Percentiles rank a stretch among this genome's conserved stretches.
These are phyloP conservation scores for Sebastes fasciatus DNA, from an alignment of 2,113 vertebrate species.

Conservation along the genomic window DNA sequence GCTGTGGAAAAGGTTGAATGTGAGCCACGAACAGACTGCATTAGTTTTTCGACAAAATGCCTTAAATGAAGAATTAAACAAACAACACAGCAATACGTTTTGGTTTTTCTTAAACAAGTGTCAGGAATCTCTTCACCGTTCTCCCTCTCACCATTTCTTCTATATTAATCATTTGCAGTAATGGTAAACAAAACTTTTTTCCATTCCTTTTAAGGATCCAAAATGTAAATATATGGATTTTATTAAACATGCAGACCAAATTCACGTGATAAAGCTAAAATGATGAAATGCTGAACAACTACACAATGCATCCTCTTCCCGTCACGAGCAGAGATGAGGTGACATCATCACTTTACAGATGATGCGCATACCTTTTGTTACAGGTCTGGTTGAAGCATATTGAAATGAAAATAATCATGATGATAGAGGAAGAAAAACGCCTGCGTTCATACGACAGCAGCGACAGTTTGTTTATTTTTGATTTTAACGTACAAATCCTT, in stretches of 20 bases:
- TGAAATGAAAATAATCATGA: conserved; percentile 70
- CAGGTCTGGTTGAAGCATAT: conserved; percentile 7
- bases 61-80: neutral
- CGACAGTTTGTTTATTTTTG: conserved; percentile 59
- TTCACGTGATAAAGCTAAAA: neutral
- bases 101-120: neutral
- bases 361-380: conserved; percentile 42
- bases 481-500: conserved; percentile 65
- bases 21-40: neutral
- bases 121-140: neutral
- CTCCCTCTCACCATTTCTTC: neutral
- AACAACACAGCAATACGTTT: neutral
- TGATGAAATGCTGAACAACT: neutral
- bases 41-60: neutral
- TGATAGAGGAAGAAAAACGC: conserved; percentile 51
- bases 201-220: neutral
- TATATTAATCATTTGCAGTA: neutral
- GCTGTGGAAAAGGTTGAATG: neutral
- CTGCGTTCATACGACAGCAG: conserved; percentile 14
- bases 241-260: neutral
- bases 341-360: conserved; percentile 13
- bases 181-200: neutral
- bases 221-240: neutral
- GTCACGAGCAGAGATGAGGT: neutral
- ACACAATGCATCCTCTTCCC: neutral